These are phyloP conservation scores for Tetrax tetrax DNA, from an alignment of 2,113 vertebrate species.

Conservation along the genomic window DNA sequence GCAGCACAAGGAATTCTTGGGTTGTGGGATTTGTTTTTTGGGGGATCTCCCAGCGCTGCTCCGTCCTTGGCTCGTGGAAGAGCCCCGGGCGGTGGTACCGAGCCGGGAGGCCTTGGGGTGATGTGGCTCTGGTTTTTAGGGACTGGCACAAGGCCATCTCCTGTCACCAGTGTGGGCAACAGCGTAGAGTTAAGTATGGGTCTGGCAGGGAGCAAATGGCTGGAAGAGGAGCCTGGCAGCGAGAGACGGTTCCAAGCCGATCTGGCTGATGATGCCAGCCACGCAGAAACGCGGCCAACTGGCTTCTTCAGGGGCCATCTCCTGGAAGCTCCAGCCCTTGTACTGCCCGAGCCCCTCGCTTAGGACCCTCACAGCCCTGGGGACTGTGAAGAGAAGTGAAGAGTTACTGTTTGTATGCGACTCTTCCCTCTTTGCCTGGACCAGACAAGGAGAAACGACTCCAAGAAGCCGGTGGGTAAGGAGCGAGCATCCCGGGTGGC, in stretches of 20 bases:
- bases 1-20: background rate
- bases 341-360: background rate
- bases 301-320: background rate
- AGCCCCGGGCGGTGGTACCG: background rate
- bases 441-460: background rate
- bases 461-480: background rate
- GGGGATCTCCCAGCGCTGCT: background rate
- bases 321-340: background rate
- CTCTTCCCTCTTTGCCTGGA: background rate
- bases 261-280: background rate
- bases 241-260: background rate
- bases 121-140: background rate
- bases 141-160: background rate
- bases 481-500: accelerated
- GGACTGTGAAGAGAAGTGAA: background rate
- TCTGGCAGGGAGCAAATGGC: background rate
- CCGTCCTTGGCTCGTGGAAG: background rate
- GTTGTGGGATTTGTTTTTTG: background rate
- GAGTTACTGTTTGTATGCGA: background rate
- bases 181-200: background rate
- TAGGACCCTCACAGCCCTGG: background rate
- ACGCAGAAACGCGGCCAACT: background rate
- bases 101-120: background rate
- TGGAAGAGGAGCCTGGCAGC: background rate
- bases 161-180: background rate